Evolutionary conservation across 2,797 vertebrate species (phyloP).

Genomic region (Gymnoscopelus microlampas): DNA sequence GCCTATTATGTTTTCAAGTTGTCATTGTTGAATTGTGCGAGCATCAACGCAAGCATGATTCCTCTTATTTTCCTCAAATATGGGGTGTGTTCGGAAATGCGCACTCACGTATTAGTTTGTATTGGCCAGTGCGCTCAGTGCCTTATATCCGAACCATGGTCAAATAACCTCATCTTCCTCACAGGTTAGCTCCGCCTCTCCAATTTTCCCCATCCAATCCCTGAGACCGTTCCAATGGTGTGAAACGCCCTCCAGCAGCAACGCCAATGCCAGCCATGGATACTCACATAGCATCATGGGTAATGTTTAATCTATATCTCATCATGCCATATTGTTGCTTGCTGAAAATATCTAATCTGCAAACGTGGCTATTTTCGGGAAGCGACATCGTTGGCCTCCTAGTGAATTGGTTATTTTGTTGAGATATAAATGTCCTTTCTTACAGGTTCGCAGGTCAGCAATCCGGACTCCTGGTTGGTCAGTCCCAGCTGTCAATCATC

Average conservation of each 20-base stretch:
- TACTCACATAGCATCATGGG: neutral
- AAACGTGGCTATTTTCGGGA: no score
- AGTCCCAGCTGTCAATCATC: conserved; percentile 65
- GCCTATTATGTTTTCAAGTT: no score
- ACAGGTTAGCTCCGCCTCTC: conserved; percentile 30
- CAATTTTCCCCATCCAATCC: neutral
- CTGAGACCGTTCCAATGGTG: neutral
- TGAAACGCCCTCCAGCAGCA: neutral
- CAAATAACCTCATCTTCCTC: neutral
- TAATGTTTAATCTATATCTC: neutral
- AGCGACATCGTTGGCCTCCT: no score
- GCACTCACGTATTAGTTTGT: no score
- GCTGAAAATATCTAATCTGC: no score
- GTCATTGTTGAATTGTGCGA: no score
- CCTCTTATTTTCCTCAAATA: no score
- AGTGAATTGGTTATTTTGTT: neutral
- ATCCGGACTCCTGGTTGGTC: conserved; percentile 70
- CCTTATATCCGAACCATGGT: no score
- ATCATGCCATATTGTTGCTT: no score
- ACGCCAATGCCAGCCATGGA: neutral
- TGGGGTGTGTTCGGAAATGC: no score
- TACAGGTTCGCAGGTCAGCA: conserved; percentile 54
- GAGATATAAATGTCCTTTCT: conserved; percentile 71
- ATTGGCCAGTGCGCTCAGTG: no score
- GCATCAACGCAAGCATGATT: no score